phyloP scores from a whole-genome alignment of 2,888 invertebrate species.

The Euclidia mi region DNA sequence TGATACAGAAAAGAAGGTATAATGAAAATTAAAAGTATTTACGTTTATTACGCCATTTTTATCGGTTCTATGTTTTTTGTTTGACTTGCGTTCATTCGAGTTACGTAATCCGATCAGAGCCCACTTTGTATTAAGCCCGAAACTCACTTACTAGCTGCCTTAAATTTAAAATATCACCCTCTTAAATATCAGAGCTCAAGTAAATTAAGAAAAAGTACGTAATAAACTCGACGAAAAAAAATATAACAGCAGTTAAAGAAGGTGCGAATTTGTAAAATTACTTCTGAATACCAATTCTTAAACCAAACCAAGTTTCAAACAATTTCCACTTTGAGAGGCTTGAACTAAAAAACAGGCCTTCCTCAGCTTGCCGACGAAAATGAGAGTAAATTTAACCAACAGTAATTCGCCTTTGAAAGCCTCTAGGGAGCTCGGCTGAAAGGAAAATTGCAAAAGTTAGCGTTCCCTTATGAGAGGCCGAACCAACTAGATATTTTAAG shows the following conservation, averaged over 20 bases:
- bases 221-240: slow-evolving; percentile 34
- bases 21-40: too few species aligned
- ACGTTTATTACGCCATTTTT: too few species aligned
- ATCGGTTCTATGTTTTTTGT: too few species aligned
- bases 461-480: slow-evolving; percentile 80
- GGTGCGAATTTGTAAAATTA: slow-evolving; percentile 85
- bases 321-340: slow-evolving; percentile 84
- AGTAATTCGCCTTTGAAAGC: slow-evolving; percentile 88
- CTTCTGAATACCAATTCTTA: slow-evolving; percentile 84
- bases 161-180: background rate
- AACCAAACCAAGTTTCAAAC: slow-evolving; percentile 80
- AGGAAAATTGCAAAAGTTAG: slow-evolving; percentile 89
- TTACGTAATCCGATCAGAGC: too few species aligned
- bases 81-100: too few species aligned
- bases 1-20: too few species aligned
- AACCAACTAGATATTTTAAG: slow-evolving; percentile 63
- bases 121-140: too few species aligned
- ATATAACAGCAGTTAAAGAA: slow-evolving; percentile 50
- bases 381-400: slow-evolving; percentile 88
- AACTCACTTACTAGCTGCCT: background rate
- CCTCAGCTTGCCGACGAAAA: slow-evolving; percentile 72
- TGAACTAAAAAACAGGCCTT: slow-evolving; percentile 87
- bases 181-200: background rate
- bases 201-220: slow-evolving; percentile 13
- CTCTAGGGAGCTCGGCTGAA: slow-evolving; percentile 73